These are phyloP conservation scores for Nymphalis polychloros DNA, from an alignment of 2,888 invertebrate genomes.

Conservation along the genomic window DNA sequence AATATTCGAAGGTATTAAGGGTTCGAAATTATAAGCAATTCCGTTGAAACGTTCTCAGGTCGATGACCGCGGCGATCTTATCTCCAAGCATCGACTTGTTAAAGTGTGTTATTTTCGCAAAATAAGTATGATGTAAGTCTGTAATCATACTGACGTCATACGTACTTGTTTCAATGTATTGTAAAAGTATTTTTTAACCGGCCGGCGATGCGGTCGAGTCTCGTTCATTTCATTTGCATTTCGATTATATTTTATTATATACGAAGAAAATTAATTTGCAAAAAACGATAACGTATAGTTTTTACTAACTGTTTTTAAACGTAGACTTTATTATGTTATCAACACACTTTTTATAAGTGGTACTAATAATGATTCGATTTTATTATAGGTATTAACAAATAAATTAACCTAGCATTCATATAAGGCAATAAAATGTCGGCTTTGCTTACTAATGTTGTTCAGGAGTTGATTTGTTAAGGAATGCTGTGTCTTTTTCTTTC, in stretches of 20 bases:
- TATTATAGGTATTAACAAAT: no score
- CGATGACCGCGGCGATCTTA: slow-evolving; percentile 33
- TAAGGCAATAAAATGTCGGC: no score
- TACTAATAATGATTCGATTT: no score
- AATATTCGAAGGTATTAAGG: neutral
- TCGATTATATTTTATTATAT: slow-evolving; percentile 6
- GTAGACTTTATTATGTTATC: neutral
- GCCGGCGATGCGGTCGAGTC: neutral
- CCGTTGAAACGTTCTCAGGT: slow-evolving; percentile 14
- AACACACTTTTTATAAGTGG: no score
- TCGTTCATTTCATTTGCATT: slow-evolving; percentile 17
- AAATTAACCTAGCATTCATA: no score
- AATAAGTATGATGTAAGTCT: slow-evolving; percentile 48
- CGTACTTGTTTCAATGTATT: slow-evolving; percentile 21
- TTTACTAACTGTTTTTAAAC: neutral
- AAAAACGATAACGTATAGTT: neutral
- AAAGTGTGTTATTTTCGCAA: slow-evolving; percentile 49
- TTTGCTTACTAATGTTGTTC: no score
- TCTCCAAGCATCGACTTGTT: slow-evolving; percentile 29
- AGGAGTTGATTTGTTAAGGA: no score
- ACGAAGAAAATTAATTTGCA: neutral
- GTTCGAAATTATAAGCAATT: slow-evolving; percentile 22
- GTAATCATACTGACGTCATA: slow-evolving; percentile 39
- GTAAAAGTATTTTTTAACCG: slow-evolving; percentile 8
- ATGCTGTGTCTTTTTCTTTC: no score